Base-by-base conservation (phyloP, 2,888 invertebrate genomes). In the Acronicta psi region DNA sequence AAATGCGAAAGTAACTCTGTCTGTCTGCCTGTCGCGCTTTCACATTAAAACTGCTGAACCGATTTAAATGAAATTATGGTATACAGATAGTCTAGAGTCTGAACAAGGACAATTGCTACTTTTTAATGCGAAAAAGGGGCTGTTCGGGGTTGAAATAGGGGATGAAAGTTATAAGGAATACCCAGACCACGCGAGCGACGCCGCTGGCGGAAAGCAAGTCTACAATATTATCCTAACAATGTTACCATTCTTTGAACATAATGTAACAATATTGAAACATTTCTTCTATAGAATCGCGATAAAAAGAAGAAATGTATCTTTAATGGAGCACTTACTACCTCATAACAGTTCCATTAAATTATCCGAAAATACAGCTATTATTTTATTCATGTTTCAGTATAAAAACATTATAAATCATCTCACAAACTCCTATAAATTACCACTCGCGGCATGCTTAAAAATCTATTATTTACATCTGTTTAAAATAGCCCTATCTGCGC, bases 381-480 rank as follows among this genome's bases (percentile, higher is more conserved):
- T 42, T 38, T 51, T 44, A 49, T 52, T 47, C 20, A 62, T 61
- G 52, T 49, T 57, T 62, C 17, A 45, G 31, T 46, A 55, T 46
- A 49, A 57, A 55, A 61, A 46, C 62, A 37, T 23, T 9, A 37
- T 68, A 53, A 68, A 10, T 63, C 38, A 68, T 14, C 45, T 11
- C 18, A 7, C 3, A 46, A 20, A 54, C 14, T 41, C 14, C 17
- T 5, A 51, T 67, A 59, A 63, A 51, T 41, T 23, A 40, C 29
- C 41, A 13, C 9, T 8, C 11, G 25, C n/a, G 25, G 20, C 20
- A 20, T 29, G 31, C 49, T 52, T 42, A 43, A 52, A 59, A 55
- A 64, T 52, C 55, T 55, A 59, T 59, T 56, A 69, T 51, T 62
- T 50, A 59, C 53, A 45, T 36, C 37, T 53, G 41, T 50, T 65